Conservation (phyloP, 2,888 invertebrate genomes). For the Lucinisca nassula region DNA sequence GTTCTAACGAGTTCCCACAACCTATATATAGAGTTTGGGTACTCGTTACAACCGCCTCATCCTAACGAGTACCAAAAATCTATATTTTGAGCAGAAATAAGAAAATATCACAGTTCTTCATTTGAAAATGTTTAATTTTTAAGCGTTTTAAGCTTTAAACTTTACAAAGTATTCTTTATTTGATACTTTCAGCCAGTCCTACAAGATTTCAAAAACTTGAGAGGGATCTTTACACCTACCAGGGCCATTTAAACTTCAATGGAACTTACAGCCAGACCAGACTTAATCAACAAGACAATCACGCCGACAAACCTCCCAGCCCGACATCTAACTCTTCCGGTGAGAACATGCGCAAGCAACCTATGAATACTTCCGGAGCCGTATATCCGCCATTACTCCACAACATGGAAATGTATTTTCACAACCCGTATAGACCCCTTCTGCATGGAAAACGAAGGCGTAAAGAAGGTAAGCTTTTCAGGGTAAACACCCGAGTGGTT, state of each 20-base stretch:
- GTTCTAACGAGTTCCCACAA: no score
- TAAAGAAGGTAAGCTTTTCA: neutral
- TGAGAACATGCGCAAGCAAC: no score
- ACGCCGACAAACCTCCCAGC: neutral
- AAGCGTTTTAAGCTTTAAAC: no score
- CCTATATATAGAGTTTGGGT: no score
- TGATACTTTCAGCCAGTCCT: neutral
- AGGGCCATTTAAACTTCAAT: neutral
- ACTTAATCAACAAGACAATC: neutral
- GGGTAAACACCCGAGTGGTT: no score
- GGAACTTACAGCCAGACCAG: neutral
- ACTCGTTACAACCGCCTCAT: no score
- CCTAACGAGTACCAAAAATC: no score
- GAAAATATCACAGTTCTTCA: no score
- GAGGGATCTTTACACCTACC: neutral
- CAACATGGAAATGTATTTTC: neutral
- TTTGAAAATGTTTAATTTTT: no score
- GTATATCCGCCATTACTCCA: neutral
- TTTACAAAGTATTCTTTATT: no score
- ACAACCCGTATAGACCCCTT: neutral
- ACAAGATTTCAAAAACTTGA: neutral
- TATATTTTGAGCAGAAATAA: no score
- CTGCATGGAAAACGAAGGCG: slow-evolving; percentile 14
- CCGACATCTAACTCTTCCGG: neutral
- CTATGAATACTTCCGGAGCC: neutral